A percentile compares a stretch with the other conserved stretches of the same genome.
These are phyloP conservation scores for Drosophila siamana DNA, from an alignment of 2,888 invertebrate genomes.

Conservation along the genomic window DNA sequence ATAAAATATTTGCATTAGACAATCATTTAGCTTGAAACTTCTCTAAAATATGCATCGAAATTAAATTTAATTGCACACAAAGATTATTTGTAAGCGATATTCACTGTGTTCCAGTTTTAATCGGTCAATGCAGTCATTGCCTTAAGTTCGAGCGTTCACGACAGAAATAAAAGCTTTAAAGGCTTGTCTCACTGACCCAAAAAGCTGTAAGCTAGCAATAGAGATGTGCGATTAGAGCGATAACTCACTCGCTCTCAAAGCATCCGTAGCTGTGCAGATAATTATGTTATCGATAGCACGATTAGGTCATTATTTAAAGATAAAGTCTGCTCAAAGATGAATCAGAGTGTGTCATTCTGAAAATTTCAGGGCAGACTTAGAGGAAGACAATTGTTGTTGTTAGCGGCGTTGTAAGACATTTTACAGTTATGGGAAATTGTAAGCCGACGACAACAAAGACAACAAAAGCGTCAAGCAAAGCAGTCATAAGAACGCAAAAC, in stretches of 20 bases:
- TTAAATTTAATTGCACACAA: background rate
- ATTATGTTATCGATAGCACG: background rate
- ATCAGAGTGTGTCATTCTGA: constrained; percentile 9
- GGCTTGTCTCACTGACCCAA: constrained; percentile 38
- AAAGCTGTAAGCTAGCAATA: constrained; percentile 36
- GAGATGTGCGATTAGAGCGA: constrained; percentile 20
- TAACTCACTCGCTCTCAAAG: background rate
- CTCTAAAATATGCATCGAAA: too few species aligned
- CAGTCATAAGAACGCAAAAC: constrained; percentile 37
- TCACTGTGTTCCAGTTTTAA: constrained; percentile 16
- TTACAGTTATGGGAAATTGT: constrained; percentile 71
- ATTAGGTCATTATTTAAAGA: constrained; percentile 1
- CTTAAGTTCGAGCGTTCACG: constrained; percentile 1
- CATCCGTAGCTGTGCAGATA: background rate
- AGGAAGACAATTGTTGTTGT: constrained; percentile 24
- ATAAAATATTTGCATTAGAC: too few species aligned
- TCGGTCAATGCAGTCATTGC: constrained; percentile 34
- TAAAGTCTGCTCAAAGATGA: background rate
- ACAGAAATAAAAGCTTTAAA: constrained; percentile 13
- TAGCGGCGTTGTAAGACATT: constrained; percentile 51
- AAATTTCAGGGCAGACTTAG: background rate
- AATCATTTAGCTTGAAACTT: too few species aligned
- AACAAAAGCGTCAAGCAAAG: constrained; percentile 38
- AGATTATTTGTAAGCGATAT: background rate
- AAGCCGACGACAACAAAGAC: constrained; percentile 61